Evolutionary conservation across 2,888 invertebrate genomes (phyloP).

Genomic region (Drosophila falleni): DNA sequence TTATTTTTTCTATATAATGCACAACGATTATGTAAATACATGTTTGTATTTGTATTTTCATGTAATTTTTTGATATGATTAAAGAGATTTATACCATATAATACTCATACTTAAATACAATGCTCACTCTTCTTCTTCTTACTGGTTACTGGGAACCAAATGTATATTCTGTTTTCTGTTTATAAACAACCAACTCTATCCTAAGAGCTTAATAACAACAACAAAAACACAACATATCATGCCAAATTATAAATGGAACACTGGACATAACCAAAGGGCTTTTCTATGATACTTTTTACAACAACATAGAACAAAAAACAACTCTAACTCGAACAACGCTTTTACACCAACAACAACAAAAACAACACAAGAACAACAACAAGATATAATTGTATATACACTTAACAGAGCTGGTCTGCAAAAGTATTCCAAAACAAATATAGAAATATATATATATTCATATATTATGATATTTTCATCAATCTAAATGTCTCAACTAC

Average conservation of each 20-base stretch:
- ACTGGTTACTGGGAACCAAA: constrained; percentile 67
- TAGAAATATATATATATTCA: constrained; percentile 24
- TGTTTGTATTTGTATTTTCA: constrained; percentile 54
- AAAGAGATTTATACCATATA: constrained; percentile 53
- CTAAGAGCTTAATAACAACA: constrained; percentile 67
- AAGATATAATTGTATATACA: constrained; percentile 69
- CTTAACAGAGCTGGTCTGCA: constrained; percentile 55
- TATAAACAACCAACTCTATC: constrained; percentile 40
- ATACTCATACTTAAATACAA: constrained; percentile 36
- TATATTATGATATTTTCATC: constrained; percentile 26
- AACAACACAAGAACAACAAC: constrained; percentile 25
- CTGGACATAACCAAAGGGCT: constrained; percentile 62
- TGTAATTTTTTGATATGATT: constrained; percentile 76
- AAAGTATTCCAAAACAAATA: constrained; percentile 6
- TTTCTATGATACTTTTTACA: constrained; percentile 79
- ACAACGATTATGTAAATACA: constrained; percentile 68
- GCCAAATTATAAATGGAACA: constrained; percentile 55
- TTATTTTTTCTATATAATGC: constrained; percentile 44
- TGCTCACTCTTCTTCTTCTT: constrained; percentile 43
- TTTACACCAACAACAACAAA: constrained; percentile 34
- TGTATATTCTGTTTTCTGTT: constrained; percentile 26
- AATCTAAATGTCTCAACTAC: constrained; percentile 33
- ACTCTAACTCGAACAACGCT: constrained; percentile 20
- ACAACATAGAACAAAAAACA: constrained; percentile 52
- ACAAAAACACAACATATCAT: constrained; percentile 50